These are phyloP conservation scores for Phenganax marumi DNA, from an alignment of 92 coral and sea anemone species.

Conservation along the genomic window DNA sequence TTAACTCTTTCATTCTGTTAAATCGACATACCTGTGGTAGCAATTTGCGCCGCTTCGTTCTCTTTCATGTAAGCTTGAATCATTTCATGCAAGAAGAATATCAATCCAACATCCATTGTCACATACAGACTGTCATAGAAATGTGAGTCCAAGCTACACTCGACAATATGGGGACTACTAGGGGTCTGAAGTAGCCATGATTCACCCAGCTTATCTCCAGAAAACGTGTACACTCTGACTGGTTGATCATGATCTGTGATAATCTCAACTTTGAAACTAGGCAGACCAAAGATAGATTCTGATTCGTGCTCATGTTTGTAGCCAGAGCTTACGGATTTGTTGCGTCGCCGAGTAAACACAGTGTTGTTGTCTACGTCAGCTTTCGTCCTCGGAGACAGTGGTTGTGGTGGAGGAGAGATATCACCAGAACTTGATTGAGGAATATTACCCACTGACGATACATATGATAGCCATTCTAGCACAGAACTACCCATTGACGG, in stretches of 20 bases:
- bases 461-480: constrained; percentile 93
- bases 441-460: constrained; percentile 85
- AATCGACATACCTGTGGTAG: constrained; percentile 9
- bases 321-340: constrained; percentile 57
- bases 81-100: constrained; percentile 93
- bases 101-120: constrained; percentile 92
- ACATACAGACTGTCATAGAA: constrained; percentile 97
- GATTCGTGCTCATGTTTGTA: constrained; percentile 97
- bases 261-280: constrained; percentile 75
- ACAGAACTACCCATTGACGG: constrained; percentile 99
- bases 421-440: constrained; percentile 70
- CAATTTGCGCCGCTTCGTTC: constrained; percentile 58
- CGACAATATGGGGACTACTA: constrained; percentile 92
- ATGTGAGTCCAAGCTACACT: constrained; percentile 79
- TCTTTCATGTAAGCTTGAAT: constrained; percentile 93
- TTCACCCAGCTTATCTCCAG: constrained; percentile 12
- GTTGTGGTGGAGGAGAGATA: constrained; percentile 50
- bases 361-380: background rate
- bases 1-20: constrained; percentile 34
- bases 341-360: constrained; percentile 48
- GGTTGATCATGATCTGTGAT: constrained; percentile 95
- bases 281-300: constrained; percentile 87
- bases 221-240: constrained; percentile 52
- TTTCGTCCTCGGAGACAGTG: constrained; percentile 44
- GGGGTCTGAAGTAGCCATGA: constrained; percentile 62